A percentile compares a stretch with the other conserved stretches of the same genome.
Conservation (phyloP, 1,140 invertebrate species). For the Nixonia krombeini region DNA sequence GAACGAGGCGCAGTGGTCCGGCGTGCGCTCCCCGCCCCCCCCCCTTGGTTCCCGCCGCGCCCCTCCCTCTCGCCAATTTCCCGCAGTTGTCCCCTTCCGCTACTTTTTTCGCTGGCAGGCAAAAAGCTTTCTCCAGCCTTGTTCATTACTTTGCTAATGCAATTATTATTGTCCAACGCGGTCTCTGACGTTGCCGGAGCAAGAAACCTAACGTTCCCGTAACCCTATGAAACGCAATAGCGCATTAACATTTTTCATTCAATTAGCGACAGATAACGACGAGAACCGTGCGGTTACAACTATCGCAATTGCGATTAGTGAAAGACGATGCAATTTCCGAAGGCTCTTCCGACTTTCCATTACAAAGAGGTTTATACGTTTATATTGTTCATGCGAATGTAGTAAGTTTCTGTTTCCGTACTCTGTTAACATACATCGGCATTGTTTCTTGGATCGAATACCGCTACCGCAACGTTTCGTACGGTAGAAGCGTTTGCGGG, state of each 20-base stretch:
- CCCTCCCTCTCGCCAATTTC: no score
- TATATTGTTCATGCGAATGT: no score
- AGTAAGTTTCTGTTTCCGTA: no score
- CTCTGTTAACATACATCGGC: no score
- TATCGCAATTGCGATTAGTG: constrained; percentile 26
- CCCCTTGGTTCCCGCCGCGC: no score
- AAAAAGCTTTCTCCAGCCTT: constrained; percentile 45
- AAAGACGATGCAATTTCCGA: no score
- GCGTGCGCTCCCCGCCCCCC: constrained; percentile 52
- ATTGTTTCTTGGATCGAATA: no score
- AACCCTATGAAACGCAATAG: constrained; percentile 42
- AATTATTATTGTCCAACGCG: constrained; percentile 61
- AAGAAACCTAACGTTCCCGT: constrained; percentile 50
- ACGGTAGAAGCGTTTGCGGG: no score
- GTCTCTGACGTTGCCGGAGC: constrained; percentile 41
- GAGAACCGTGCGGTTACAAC: background rate
- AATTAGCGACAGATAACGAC: constrained; percentile 52
- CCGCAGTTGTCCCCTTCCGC: constrained; percentile 15
- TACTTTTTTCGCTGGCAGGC: constrained; percentile 8
- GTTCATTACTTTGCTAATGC: constrained; percentile 63
- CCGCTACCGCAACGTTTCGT: no score
- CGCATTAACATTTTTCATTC: constrained; percentile 55
- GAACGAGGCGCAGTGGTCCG: constrained; percentile 46
- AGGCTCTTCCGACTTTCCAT: no score
- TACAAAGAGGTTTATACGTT: no score